phyloP scores from a whole-genome alignment of 2,113 vertebrate species.

The Uria aalge region DNA sequence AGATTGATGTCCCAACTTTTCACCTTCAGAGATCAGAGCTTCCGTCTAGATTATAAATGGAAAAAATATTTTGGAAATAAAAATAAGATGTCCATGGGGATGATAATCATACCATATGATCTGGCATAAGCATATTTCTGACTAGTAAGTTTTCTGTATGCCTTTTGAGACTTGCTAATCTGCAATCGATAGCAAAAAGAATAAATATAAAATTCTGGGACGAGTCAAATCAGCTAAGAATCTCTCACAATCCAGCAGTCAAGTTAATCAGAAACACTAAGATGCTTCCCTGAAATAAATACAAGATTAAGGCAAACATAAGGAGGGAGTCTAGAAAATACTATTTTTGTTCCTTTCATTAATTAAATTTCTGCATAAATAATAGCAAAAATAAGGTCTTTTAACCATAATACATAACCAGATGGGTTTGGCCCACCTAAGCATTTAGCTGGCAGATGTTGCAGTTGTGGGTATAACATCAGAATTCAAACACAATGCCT shows the following conservation, averaged over 20 bases:
- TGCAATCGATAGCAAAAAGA: background rate
- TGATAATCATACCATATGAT: background rate
- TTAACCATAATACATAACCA: background rate
- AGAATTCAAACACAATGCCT: background rate
- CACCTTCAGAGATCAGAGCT: background rate
- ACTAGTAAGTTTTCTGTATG: background rate
- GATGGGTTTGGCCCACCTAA: background rate
- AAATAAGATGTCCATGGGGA: background rate
- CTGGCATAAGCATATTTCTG: background rate
- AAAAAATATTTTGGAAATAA: background rate
- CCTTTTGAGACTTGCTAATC: slow-evolving; percentile 1
- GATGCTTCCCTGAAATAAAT: background rate
- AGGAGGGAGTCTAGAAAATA: background rate
- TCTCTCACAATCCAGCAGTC: background rate
- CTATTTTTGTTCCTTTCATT: background rate
- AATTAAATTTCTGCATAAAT: background rate
- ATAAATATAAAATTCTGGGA: background rate
- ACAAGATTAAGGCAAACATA: background rate
- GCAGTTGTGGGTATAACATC: background rate
- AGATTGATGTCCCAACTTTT: background rate
- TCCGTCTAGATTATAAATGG: background rate
- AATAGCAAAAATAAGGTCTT: background rate
- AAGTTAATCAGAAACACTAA: background rate
- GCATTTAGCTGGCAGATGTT: background rate
- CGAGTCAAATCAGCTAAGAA: background rate